A percentile compares a stretch with the other conserved stretches of the same genome.
Conservation (phyloP, 2,888 invertebrate species). For the Tachina lurida region DNA sequence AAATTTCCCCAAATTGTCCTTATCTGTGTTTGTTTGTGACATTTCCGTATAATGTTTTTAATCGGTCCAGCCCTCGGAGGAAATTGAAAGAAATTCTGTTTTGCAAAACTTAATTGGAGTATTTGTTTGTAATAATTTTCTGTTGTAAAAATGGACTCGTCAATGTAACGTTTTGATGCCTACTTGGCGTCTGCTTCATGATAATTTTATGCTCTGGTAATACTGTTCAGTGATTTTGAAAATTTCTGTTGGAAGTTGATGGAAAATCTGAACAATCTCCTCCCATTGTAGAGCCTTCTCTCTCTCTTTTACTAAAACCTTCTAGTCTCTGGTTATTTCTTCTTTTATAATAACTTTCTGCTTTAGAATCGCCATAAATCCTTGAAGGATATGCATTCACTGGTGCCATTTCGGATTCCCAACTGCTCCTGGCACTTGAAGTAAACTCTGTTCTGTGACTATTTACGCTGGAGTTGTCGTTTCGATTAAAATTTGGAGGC, state of each 20-base stretch:
- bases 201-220: no score
- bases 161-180: no score
- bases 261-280: background rate
- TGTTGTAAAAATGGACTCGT: no score
- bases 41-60: background rate
- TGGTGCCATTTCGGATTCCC: background rate
- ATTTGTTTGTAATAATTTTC: no score
- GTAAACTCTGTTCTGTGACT: background rate
- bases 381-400: background rate
- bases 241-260: background rate
- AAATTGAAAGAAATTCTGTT: background rate
- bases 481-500: background rate
- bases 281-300: background rate
- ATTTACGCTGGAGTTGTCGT: background rate
- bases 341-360: background rate
- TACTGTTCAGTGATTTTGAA: background rate
- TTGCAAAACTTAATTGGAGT: no score
- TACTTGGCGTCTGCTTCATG: no score
- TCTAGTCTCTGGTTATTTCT: no score
- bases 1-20: no score
- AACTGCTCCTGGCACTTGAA: background rate
- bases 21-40: background rate
- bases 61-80: background rate
- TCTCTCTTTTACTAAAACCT: background rate
- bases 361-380: no score